Conservation (phyloP, 2,113 vertebrate genomes). For the Aldabrachelys gigantea region DNA sequence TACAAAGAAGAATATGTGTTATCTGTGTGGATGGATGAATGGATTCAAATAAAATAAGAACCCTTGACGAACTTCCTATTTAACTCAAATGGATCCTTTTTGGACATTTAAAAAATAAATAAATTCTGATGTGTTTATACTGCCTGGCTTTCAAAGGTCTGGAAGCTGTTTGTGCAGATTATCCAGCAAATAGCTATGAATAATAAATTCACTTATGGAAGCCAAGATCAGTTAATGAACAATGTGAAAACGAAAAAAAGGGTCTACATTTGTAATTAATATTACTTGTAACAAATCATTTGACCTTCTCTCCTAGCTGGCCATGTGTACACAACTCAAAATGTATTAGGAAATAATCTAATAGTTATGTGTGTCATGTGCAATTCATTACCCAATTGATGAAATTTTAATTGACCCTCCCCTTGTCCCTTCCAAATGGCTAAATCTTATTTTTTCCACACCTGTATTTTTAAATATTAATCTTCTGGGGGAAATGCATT, state of each 20-base stretch:
- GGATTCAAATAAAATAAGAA: not conserved
- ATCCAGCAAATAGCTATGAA: not conserved
- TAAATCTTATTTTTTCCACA: constrained; percentile 24
- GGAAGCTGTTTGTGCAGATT: not conserved
- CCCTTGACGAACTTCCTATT: not conserved
- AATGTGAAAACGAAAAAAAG: not conserved
- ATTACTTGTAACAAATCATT: not conserved
- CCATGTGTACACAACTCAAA: constrained; percentile 14
- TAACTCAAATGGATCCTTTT: not conserved
- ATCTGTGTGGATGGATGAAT: not conserved
- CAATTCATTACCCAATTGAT: constrained; percentile 8
- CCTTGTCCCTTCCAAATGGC: constrained; percentile 35
- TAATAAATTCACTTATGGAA: not conserved
- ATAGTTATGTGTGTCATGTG: not conserved
- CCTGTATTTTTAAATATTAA: constrained; percentile 9
- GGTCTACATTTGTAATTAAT: not conserved
- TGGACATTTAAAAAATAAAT: not conserved
- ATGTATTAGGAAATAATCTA: not conserved
- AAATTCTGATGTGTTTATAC: accelerated
- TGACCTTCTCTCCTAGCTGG: constrained; percentile 13
- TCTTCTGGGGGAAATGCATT: constrained; percentile 58
- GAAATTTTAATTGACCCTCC: constrained; percentile 57
- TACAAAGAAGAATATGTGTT: not conserved
- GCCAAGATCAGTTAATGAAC: not conserved
- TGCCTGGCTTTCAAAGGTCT: not conserved